phyloP scores from a whole-genome alignment of 2,888 invertebrate species.

The Limenitis camilla region DNA sequence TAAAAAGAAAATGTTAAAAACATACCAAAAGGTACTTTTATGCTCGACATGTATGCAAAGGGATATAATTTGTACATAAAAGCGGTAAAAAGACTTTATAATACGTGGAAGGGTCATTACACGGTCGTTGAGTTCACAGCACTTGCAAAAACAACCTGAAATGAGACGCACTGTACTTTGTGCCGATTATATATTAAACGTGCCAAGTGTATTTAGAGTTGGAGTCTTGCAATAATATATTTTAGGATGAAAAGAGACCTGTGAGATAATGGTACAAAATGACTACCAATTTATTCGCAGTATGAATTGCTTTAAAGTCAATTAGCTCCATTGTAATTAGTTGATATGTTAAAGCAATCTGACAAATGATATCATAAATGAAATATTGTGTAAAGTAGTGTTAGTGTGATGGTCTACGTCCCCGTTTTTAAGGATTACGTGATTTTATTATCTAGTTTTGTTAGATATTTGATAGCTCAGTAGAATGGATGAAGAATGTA shows the following conservation, averaged over 20 bases:
- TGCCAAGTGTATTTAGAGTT: conserved; percentile 17
- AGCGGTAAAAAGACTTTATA: conserved; percentile 59
- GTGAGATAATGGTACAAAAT: background rate
- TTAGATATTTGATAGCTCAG: no score
- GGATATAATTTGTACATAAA: conserved; percentile 56
- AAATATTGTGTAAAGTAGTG: no score
- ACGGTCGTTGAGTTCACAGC: conserved; percentile 59
- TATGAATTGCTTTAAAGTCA: no score
- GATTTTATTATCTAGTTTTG: no score
- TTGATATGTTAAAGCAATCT: no score
- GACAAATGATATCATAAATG: no score
- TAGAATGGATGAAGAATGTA: no score
- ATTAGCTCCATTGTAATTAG: no score
- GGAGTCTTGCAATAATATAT: conserved; percentile 11
- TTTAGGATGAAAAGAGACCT: conserved; percentile 4
- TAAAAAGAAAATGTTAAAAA: conserved; percentile 35
- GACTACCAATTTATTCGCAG: background rate
- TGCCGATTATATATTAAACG: conserved; percentile 22
- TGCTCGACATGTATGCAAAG: conserved; percentile 51
- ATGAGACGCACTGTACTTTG: conserved; percentile 31
- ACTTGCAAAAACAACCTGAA: conserved; percentile 55
- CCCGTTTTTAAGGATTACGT: no score
- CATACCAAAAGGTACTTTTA: conserved; percentile 53
- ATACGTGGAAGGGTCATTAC: conserved; percentile 61
- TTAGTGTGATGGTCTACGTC: no score